Base-by-base conservation (phyloP, 2,797 vertebrate species). In the Squalus acanthias region DNA sequence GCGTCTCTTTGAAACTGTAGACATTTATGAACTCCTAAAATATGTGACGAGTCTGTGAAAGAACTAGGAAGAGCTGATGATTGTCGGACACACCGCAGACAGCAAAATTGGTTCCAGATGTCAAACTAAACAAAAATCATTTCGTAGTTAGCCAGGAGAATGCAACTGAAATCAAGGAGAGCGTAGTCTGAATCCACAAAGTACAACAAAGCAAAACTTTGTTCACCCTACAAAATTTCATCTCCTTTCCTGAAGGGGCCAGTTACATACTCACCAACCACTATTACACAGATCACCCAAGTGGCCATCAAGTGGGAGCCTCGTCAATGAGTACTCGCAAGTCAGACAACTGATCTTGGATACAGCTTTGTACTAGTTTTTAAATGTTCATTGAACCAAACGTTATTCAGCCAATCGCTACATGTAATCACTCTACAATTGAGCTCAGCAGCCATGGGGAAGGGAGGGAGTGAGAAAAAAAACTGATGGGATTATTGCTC, bases 91-190 rank as follows among this genome's bases (percentile, higher is more conserved):
- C 20, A 93, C n/a, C 9, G 63, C 63, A 93, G 91, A 93, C 91
- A 93, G n/a, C 63, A 93, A 69, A 93, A 93, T 93, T 69, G 7
- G 91, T 93, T 93, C 91, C 91, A 93, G 91, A 93, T 93, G 91
- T 69, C n/a, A 93, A 39, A 93, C n/a, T 39, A 93, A 93, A 93
- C 65, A 63, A 69, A 67, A 93, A 69, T 39, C 65, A 93, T 93
- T 93, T 67, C 29, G n/a, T 69, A 69, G n/a, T 20, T 93, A 39
- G 65, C 17, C 10, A 9, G 60, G 89, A 65, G 33, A 92, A 92
- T 39, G 65, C 91, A 69, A 93, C 65, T 46, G 65, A 46, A 93
- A 69, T 93, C n/a, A 93, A 93, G 91, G n/a, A 67, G 3, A 33
- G 63, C 63, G 17, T 93, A 22, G 91, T 33, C 15, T 60, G 89